Evolutionary conservation across 2,113 vertebrate species (phyloP).

Genomic region (Sceloporus tristichus): DNA sequence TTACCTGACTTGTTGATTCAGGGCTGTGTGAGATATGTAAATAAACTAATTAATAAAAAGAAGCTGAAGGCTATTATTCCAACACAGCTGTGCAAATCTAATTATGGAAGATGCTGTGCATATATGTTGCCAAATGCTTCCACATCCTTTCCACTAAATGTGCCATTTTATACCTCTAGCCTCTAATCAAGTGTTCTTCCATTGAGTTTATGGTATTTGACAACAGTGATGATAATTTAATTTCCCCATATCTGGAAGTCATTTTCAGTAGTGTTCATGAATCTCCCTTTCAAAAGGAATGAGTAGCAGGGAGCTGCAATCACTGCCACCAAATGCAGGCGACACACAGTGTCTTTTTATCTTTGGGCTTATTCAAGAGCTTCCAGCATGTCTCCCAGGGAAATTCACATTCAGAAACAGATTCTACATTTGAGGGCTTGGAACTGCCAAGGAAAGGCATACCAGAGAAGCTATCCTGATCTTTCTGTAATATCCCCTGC

Average conservation of each 20-base stretch:
- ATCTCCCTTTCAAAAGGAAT: constrained; percentile 23
- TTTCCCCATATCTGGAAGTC: constrained; percentile 51
- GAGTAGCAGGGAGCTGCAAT: constrained; percentile 48
- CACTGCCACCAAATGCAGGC: constrained; percentile 44
- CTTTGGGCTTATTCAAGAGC: constrained; percentile 61
- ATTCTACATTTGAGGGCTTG: constrained; percentile 58
- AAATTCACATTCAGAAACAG: constrained; percentile 65
- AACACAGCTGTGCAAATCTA: constrained; percentile 6
- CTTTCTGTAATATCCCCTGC: constrained; percentile 45
- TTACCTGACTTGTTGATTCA: constrained; percentile 12
- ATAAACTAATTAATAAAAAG: constrained; percentile 30
- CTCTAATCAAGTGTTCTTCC: not conserved
- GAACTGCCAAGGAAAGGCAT: constrained; percentile 58
- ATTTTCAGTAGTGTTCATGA: constrained; percentile 52
- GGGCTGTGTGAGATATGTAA: constrained; percentile 21
- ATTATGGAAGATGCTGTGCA: not conserved
- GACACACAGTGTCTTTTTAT: constrained; percentile 47
- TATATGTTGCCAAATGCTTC: constrained; percentile 9
- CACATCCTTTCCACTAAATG: constrained; percentile 48
- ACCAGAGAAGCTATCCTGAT: constrained; percentile 54
- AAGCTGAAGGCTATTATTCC: constrained; percentile 19
- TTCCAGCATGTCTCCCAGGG: constrained; percentile 60
- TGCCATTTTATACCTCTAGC: constrained; percentile 34
- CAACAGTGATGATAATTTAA: not conserved
- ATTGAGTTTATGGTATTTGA: constrained; percentile 19